Evolutionary conservation across 2,888 invertebrate species (phyloP).

Genomic region (Platycheirus rosarum): DNA sequence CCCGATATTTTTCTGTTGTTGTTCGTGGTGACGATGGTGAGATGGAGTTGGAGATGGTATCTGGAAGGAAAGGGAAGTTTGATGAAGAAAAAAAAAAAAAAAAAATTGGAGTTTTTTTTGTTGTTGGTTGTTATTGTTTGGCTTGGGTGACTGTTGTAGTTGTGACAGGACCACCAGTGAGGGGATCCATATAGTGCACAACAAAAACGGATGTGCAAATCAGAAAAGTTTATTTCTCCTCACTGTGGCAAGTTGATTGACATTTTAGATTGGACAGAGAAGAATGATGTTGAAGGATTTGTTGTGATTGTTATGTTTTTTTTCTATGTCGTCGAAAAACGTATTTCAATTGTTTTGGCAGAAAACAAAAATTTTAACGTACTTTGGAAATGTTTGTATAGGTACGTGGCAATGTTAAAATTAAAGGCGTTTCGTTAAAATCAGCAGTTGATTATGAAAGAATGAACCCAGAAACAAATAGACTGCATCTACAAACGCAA

Average conservation of each 20-base stretch:
- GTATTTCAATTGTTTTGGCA: constrained; percentile 27
- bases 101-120: constrained; percentile 51
- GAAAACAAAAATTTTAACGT: background rate
- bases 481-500: too few species aligned
- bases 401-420: too few species aligned
- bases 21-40: background rate
- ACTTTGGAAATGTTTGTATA: too few species aligned
- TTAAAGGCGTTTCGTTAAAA: too few species aligned
- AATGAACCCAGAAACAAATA: too few species aligned
- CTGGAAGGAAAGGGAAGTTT: background rate
- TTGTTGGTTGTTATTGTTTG: constrained; percentile 8
- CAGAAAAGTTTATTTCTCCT: constrained; percentile 54
- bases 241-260: constrained; percentile 54
- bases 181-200: constrained; percentile 8
- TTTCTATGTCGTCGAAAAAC: constrained; percentile 11
- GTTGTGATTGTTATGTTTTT: constrained; percentile 13
- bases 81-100: background rate
- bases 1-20: constrained; percentile 61
- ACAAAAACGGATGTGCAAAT: constrained; percentile 55
- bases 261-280: constrained; percentile 53
- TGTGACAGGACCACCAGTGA: background rate
- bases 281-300: constrained; percentile 23
- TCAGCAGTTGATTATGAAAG: too few species aligned
- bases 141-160: constrained; percentile 53
- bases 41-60: background rate